A percentile compares a stretch with the other conserved stretches of the same genome.
Conservation (phyloP, 2,113 vertebrate species). For the Colaptes auratus region DNA sequence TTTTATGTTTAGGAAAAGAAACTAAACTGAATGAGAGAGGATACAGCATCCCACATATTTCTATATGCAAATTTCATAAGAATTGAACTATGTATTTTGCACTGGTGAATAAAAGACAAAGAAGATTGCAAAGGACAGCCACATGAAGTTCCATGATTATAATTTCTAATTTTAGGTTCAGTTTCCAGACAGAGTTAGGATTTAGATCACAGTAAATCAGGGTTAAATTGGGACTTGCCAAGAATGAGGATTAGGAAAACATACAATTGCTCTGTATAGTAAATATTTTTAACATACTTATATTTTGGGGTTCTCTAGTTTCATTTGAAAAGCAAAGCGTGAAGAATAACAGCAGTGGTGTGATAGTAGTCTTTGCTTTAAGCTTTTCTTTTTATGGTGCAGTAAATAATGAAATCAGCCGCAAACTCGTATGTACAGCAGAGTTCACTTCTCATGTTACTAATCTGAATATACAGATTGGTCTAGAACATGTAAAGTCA, state of each 20-base stretch:
- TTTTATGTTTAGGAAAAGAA: neutral
- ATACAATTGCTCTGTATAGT: neutral
- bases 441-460: neutral
- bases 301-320: neutral
- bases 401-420: neutral
- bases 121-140: neutral
- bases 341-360: neutral
- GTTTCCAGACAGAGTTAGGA: constrained; percentile 13
- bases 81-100: neutral
- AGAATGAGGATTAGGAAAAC: neutral
- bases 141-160: neutral
- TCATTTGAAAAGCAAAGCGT: neutral
- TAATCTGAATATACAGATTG: neutral
- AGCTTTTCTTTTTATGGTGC: neutral
- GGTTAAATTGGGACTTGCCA: constrained; percentile 22
- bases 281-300: neutral
- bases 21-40: neutral
- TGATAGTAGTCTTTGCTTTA: neutral
- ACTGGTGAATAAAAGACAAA: neutral
- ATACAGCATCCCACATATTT: neutral
- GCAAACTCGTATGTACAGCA: neutral
- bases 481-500: neutral
- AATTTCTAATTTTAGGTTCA: neutral
- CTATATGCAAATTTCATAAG: neutral
- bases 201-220: constrained; percentile 14